Percentiles rank a stretch among this genome's conserved stretches.
Evolutionary conservation across 2,888 invertebrate species (phyloP).

Genomic region (Andrena haemorrhoa): DNA sequence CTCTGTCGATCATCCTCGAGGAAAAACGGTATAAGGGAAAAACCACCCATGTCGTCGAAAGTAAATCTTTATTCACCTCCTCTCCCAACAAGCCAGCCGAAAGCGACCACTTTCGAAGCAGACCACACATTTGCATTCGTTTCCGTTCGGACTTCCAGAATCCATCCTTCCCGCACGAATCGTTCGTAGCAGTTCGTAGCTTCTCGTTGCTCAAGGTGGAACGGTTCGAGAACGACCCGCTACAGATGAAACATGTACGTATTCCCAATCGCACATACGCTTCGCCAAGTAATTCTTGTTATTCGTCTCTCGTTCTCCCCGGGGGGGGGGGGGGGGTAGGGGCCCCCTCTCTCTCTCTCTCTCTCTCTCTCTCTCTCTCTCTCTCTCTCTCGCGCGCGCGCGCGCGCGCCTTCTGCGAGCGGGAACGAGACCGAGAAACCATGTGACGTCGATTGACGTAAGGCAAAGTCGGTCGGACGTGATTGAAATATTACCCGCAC

Average conservation of each 20-base stretch:
- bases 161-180: neutral
- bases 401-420: neutral
- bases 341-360: neutral
- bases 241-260: neutral
- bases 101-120: too few species aligned
- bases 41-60: constrained; percentile 1
- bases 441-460: constrained; percentile 67
- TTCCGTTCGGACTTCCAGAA: neutral
- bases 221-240: neutral
- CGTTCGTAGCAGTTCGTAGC: neutral
- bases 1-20: constrained; percentile 3
- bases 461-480: constrained; percentile 60
- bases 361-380: too few species aligned
- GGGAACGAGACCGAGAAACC: constrained; percentile 8
- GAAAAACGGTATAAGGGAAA: neutral
- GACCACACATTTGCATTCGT: constrained; percentile 2
- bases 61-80: constrained; percentile 22
- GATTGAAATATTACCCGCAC: constrained; percentile 47
- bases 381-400: too few species aligned
- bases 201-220: neutral
- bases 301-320: neutral
- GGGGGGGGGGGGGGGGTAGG: too few species aligned
- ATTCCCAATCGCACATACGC: too few species aligned
- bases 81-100: neutral
- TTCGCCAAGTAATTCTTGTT: too few species aligned